These are phyloP conservation scores for Acrocera orbiculus DNA, from an alignment of 2,888 invertebrate species.

Conservation along the genomic window DNA sequence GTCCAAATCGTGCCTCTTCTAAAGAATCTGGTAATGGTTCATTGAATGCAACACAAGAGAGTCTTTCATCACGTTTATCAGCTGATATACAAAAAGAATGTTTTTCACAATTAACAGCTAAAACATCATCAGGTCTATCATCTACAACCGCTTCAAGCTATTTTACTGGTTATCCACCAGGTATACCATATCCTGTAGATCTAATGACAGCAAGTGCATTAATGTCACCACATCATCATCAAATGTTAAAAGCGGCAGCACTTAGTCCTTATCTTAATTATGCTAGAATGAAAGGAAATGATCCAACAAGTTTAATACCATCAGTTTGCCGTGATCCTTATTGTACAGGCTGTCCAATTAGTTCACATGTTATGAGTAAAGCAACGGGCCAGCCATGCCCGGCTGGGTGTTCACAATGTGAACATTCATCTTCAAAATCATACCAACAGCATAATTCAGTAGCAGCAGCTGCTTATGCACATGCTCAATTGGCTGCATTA, in stretches of 20 bases:
- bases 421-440: slow-evolving; percentile 34
- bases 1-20: slow-evolving; percentile 23
- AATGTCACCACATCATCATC: slow-evolving; percentile 61
- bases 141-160: slow-evolving; percentile 39
- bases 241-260: slow-evolving; percentile 50
- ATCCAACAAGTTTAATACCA: slow-evolving; percentile 39
- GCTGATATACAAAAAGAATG: slow-evolving; percentile 36
- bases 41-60: slow-evolving; percentile 14
- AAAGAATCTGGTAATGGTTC: slow-evolving; percentile 20
- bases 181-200: slow-evolving; percentile 51
- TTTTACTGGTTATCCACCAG: slow-evolving; percentile 44
- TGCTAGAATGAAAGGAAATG: slow-evolving; percentile 54
- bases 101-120: slow-evolving; percentile 38
- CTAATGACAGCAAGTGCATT: slow-evolving; percentile 54
- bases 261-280: slow-evolving; percentile 72
- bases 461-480: slow-evolving; percentile 57
- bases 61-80: slow-evolving; percentile 15
- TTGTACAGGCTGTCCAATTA: slow-evolving; percentile 78
- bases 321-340: slow-evolving; percentile 79
- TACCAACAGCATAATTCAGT: slow-evolving; percentile 39
- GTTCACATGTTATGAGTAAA: slow-evolving; percentile 51
- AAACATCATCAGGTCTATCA: slow-evolving; percentile 26
- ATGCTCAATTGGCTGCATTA: slow-evolving; percentile 61
- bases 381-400: slow-evolving; percentile 50
- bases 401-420: slow-evolving; percentile 78